Base-by-base conservation (phyloP, 2,113 vertebrate species). In the Hylia prasina region DNA sequence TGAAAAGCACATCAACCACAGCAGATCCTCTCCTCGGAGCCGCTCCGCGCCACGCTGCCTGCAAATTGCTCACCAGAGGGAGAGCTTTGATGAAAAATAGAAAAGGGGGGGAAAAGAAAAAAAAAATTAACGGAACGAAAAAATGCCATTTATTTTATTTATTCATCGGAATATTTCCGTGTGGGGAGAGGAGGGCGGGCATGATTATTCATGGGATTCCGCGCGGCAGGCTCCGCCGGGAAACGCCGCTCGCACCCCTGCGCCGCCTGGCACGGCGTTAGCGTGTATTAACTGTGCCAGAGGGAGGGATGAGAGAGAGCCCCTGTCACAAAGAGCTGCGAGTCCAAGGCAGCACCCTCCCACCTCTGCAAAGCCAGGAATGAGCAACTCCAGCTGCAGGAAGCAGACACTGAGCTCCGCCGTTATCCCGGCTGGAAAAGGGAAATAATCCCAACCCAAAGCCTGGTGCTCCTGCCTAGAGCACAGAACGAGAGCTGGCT, bases 21-120 rank as follows among this genome's bases (percentile, higher is more conserved):
- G 64, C 82, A 78, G 70, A 85, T 54, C 84, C 75, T 47, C 66
- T 82, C 89, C 66, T 85, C 30, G 1, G 84, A 87, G 95, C 48
- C 0, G 3, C 82, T 40, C 47, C 10, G 64, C 1, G 15, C 85
- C 76, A 39, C 7, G 10, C 68, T 21, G 91, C 73, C 76, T 90
- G 84, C 87, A 87, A 95, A 96, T 50, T 14, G 82, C 85, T 90
- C 94, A 94, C 73, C 84, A 77, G 96, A 94, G 91, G 78, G 89
- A 94, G 75, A 93, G 81, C 85, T 90, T 93, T 93, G 84, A 95
- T 83, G 95, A 82, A 90, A 94, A 88, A 91, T 25, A 76, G 68
- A 91, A 80, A 72, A 17, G 44, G 5, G 2, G 8, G 7, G 0
- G 3, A 5, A 5, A 4, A 63, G 30, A 30, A 9, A 25, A 18